phyloP scores from a whole-genome alignment of 2,797 vertebrate species.

The Myiotriccus ornatus region DNA sequence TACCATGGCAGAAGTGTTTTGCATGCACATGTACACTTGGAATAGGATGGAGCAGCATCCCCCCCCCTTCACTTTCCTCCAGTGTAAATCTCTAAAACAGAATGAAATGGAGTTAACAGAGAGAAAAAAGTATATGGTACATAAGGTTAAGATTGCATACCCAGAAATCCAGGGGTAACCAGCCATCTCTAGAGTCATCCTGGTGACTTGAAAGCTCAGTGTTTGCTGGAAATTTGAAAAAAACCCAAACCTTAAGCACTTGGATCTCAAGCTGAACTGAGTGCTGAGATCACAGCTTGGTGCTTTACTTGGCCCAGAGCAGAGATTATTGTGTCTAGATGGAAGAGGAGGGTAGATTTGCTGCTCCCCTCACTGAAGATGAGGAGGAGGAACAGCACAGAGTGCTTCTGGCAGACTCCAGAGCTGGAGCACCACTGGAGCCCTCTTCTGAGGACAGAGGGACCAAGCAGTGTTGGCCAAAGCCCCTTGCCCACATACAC shows the following conservation, averaged over 20 bases:
- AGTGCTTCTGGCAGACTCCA: background rate
- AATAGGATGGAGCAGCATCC: background rate
- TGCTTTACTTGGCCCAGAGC: background rate
- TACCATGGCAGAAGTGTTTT: background rate
- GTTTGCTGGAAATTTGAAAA: accelerated
- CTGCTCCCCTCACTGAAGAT: background rate
- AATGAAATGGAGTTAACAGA: background rate
- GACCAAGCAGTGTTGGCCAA: background rate
- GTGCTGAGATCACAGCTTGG: background rate
- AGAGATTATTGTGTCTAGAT: background rate
- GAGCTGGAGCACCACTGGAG: background rate
- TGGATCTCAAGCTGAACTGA: background rate
- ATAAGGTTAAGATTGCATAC: background rate
- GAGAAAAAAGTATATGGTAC: background rate
- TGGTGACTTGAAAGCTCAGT: background rate
- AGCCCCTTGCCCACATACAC: background rate
- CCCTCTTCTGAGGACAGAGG: background rate
- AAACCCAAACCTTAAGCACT: background rate
- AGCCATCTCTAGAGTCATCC: background rate
- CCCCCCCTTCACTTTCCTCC: background rate
- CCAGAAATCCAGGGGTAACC: background rate
- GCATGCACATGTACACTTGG: background rate
- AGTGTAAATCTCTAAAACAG: background rate
- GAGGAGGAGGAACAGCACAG: background rate
- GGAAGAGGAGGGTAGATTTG: background rate